Percentiles rank a stretch among this genome's conserved stretches.
Evolutionary conservation across 2,113 vertebrate genomes (phyloP).

Genomic region (Elephas maximus): DNA sequence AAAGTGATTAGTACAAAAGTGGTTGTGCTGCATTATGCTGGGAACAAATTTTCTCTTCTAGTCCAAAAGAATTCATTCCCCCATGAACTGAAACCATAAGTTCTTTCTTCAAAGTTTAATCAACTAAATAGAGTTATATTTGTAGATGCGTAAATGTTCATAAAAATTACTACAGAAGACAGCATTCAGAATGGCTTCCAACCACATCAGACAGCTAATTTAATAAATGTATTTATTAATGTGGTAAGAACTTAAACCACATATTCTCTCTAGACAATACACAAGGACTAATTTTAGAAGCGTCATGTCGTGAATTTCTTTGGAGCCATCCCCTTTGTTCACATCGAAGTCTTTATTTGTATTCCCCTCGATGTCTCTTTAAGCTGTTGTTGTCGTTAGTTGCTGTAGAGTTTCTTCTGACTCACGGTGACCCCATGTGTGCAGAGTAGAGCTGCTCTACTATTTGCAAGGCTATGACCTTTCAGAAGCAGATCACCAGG

Average conservation of each 20-base stretch:
- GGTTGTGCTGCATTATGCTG: neutral
- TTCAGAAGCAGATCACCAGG: neutral
- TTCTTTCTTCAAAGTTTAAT: conserved; percentile 16
- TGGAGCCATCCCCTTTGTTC: neutral
- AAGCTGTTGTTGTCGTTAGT: neutral
- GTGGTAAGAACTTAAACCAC: conserved; percentile 9
- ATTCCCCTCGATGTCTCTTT: neutral
- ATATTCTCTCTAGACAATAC: neutral
- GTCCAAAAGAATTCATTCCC: conserved; percentile 7
- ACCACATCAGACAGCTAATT: conserved; percentile 27
- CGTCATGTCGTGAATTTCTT: neutral
- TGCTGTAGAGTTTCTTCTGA: neutral
- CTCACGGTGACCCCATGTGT: neutral
- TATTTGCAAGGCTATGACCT: neutral
- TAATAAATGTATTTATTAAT: conserved; percentile 47
- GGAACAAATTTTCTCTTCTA: conserved; percentile 5
- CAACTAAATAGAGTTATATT: conserved; percentile 8
- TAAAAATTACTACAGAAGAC: neutral
- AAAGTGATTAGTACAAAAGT: neutral
- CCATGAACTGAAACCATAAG: neutral
- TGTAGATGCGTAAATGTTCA: conserved; percentile 53
- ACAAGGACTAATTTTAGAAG: conserved; percentile 27
- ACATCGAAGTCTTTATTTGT: conserved; percentile 39
- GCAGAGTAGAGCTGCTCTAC: neutral
- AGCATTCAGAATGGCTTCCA: conserved; percentile 44